Base-by-base conservation (phyloP, 2,797 vertebrate species). In the Apogon hyalosoma region DNA sequence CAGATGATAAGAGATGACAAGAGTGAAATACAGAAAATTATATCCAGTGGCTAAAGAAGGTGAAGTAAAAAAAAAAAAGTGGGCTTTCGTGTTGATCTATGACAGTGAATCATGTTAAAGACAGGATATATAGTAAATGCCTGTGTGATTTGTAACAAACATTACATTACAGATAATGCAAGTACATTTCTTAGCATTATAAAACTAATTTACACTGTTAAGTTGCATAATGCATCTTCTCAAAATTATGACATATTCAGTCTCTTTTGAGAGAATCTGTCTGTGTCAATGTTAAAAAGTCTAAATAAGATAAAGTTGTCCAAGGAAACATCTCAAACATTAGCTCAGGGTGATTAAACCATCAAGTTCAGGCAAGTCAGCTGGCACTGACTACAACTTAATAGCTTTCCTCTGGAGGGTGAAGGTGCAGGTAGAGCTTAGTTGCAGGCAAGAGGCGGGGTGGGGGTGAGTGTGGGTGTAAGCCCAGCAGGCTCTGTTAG, bases 301-400 rank as follows among this genome's bases (percentile, higher is more conserved):
- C 21, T 73, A 62, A 38, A 61, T 70, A 46, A 54, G 0, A 54
- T 24, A 19, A 59, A 56, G 10, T 53, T 2, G 41, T 48, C 60
- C 49, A 54, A 36, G 19, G 14, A 36, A 6, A 60, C 50, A 56
- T 56, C 65, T 16, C 15, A 50, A 69, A 59, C 7, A 57, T 60
- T 57, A 33, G 57, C 54, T 61, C 28, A 39, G 15, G 62, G 50
- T 49, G 48, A 84, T 73, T 74, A 67, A 60, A 69, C 1, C 49
- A 21, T 84, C 91, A 81, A 77, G 88, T 79, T 57, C 63, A 77
- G 73, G 69, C 87, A 85, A 33, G 88, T 78, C 66, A 49, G 58
- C 40, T 83, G 69, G 64, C 75, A 40, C 38, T 46, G 46, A 65
- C 67, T 83, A 11, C 59, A 53, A 59, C 57, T 59, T 69, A 65